These are phyloP conservation scores for Cryptomyrus ogoouensis DNA, from an alignment of 2,113 vertebrate genomes.

Conservation along the genomic window DNA sequence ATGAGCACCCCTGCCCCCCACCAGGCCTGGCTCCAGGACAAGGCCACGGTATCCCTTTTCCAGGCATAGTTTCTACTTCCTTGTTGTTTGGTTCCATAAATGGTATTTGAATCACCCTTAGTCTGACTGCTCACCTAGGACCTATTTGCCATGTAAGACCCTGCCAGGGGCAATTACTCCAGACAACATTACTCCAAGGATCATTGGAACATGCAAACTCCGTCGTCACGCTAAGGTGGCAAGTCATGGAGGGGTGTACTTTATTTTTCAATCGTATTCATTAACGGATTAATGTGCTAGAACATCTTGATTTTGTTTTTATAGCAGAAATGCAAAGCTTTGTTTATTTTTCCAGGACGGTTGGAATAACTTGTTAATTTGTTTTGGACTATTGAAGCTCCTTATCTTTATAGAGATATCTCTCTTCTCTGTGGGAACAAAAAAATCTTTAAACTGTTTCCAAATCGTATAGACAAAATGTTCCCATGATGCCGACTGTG, in stretches of 20 bases:
- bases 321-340: background rate
- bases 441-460: background rate
- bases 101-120: background rate
- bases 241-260: background rate
- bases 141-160: background rate
- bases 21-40: background rate
- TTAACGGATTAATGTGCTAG: background rate
- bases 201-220: background rate
- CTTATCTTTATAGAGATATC: background rate
- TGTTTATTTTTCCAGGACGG: background rate
- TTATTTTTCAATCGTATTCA: background rate
- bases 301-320: background rate
- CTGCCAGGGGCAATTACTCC: background rate
- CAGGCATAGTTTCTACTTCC: background rate
- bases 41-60: background rate
- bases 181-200: background rate
- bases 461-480: slow-evolving; percentile 6
- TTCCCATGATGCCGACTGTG: too few relatives aligned
- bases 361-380: background rate
- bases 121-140: background rate
- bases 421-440: background rate
- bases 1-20: background rate
- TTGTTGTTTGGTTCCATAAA: background rate
- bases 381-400: background rate
- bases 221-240: background rate